Base-by-base conservation (phyloP, 2,113 vertebrate genomes). In the Syngnathoides biaculeatus region DNA sequence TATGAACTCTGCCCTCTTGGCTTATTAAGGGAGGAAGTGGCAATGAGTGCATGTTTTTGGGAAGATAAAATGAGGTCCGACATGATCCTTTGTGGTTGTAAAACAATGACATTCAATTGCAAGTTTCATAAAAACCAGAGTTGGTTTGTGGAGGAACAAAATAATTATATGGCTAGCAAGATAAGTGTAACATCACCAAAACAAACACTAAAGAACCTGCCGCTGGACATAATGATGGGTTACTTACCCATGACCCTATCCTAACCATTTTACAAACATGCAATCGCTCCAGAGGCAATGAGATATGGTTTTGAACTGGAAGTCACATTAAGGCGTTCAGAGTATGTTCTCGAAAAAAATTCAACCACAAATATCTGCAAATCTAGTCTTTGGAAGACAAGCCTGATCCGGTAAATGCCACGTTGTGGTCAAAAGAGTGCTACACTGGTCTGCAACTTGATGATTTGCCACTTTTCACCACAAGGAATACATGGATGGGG, bases 291-390 rank as follows among this genome's bases (percentile, higher is more conserved):
- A 81, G 61, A 78, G 35, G 38, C 39, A 77, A 73, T 22, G 71
- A 77, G 56, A 76, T 74, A 69, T 65, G 68, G 64, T 71, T 79
- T 70, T 73, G 26, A 63, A 57, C 30, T 27, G n/a, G 63, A 40
- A 73, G 62, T 73, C 57, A 78, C 73, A 63, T 57, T 71, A 73
- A 56, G 79, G 64, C 70, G 67, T 70, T 79, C 53, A 56, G 11
- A 67, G 72, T 72, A 47, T 72, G 52, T 68, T 71, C 59, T 74
- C 17, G n/a, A 65, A 66, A 50, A 85, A 68, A 10, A 77, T 69
- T 71, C 38, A 67, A 67, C 83, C 84, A 72, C 82, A 89, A 82
- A 72, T 79, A 91, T 88, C 81, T 78, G 68, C 78, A 72, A 73
- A 68, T 79, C 64, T 77, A 65, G 71, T 76, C 61, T 70, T 65